Evolutionary conservation across 2,113 vertebrate species (phyloP).

Genomic region (Rhipidura dahli): DNA sequence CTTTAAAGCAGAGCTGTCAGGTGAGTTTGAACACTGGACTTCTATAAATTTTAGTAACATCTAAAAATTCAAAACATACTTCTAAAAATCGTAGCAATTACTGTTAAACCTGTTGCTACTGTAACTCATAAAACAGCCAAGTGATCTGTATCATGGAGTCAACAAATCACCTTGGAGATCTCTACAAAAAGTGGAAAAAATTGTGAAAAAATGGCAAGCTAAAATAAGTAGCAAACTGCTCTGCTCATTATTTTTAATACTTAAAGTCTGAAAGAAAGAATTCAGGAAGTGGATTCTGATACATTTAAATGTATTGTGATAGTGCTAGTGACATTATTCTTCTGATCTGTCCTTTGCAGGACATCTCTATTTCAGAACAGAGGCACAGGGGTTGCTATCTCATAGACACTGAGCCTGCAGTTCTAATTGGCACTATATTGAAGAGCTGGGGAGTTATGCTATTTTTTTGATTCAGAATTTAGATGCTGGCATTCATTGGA

Average conservation of each 20-base stretch:
- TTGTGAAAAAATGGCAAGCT: not conserved
- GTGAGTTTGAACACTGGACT: not conserved
- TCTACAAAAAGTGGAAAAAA: not conserved
- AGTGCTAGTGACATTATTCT: not conserved
- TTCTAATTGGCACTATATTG: not conserved
- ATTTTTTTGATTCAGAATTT: not conserved
- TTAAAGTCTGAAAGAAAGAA: not conserved
- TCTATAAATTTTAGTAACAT: not conserved
- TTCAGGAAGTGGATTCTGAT: not conserved
- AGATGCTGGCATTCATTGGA: not conserved
- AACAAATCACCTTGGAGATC: not conserved
- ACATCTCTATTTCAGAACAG: not conserved
- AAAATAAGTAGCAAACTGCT: not conserved
- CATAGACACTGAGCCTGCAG: not conserved
- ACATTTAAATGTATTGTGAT: not conserved
- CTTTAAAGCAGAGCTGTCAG: not conserved
- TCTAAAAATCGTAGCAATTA: not conserved
- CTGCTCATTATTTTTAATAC: not conserved
- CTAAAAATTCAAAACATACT: not conserved
- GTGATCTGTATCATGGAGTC: not conserved
- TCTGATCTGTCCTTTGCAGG: not conserved
- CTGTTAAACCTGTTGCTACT: not conserved
- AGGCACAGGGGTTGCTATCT: not conserved
- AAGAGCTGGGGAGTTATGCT: not conserved
- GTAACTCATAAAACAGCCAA: not conserved